phyloP scores from a whole-genome alignment of 2,113 vertebrate species.

The Odobenus rosmarus region DNA sequence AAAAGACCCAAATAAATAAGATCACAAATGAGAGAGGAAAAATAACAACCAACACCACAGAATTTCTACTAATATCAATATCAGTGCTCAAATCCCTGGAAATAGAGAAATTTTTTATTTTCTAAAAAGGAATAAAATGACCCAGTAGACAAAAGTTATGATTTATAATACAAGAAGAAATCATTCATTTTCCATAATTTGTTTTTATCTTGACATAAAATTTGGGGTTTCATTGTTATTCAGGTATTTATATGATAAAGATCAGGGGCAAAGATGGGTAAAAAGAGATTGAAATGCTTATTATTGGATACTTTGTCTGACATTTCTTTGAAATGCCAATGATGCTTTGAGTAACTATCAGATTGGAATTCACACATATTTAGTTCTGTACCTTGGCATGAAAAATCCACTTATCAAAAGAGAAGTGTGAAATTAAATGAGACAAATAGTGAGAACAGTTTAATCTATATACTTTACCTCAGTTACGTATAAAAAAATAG shows the following conservation, averaged over 20 bases:
- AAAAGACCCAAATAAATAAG: neutral
- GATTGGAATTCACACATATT: conserved; percentile 72
- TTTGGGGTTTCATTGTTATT: conserved; percentile 1
- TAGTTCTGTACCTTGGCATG: conserved; percentile 59
- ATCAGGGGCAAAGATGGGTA: conserved; percentile 15
- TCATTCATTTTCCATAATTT: conserved; percentile 44
- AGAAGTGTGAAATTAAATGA: conserved; percentile 75
- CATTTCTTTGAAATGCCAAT: conserved; percentile 79
- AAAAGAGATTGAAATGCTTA: conserved; percentile 18
- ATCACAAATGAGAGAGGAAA: neutral
- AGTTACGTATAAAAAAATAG: conserved; percentile 47
- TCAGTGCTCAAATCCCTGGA: neutral
- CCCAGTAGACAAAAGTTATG: neutral
- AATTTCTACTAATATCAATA: neutral
- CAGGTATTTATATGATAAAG: conserved; percentile 37
- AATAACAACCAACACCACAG: neutral
- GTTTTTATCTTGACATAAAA: conserved; percentile 46
- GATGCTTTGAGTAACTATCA: conserved; percentile 58
- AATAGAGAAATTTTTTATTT: neutral
- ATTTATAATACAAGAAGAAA: neutral
- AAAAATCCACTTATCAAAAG: conserved; percentile 61
- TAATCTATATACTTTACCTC: conserved; percentile 58
- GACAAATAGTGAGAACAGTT: conserved; percentile 69
- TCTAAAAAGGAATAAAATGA: neutral
- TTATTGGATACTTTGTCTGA: conserved; percentile 40